Evolutionary conservation across 1,140 invertebrate genomes (phyloP).

Genomic region (Papilio helenus): DNA sequence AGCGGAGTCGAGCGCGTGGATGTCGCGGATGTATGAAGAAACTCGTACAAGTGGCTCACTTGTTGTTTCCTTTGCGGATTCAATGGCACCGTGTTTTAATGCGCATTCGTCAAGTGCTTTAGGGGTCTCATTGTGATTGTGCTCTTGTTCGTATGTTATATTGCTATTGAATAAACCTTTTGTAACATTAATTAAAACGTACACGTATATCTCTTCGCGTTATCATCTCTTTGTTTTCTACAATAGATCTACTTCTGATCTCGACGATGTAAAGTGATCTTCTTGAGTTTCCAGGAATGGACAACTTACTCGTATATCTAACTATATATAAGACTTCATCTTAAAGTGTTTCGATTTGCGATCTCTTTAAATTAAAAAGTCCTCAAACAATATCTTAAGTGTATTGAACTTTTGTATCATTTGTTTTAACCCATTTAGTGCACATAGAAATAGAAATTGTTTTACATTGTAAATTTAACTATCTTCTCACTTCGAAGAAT

Average conservation of each 20-base stretch:
- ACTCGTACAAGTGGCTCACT: constrained; percentile 62
- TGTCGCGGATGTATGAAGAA: constrained; percentile 52
- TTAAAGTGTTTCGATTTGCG: too few species aligned
- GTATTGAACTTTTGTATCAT: too few species aligned
- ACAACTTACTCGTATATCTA: neutral
- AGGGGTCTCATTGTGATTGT: constrained; percentile 33
- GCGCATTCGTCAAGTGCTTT: constrained; percentile 43
- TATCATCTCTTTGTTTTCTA: neutral
- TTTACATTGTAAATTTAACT: too few species aligned
- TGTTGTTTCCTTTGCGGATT: constrained; percentile 60
- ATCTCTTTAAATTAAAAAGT: too few species aligned
- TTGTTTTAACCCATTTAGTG: too few species aligned
- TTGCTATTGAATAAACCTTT: constrained; percentile 13
- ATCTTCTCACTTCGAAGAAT: too few species aligned
- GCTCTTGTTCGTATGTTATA: constrained; percentile 31
- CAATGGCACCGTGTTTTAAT: constrained; percentile 47
- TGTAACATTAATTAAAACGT: constrained; percentile 13
- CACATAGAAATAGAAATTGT: too few species aligned
- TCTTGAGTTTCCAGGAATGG: neutral
- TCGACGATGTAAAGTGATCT: neutral
- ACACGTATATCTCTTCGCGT: neutral
- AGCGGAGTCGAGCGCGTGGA: constrained; percentile 53
- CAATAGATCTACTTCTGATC: neutral
- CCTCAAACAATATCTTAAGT: too few species aligned
- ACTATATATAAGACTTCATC: too few species aligned